These are phyloP conservation scores for Trachymyrmex septentrionalis DNA, from an alignment of 1,140 invertebrate genomes.

Conservation along the genomic window DNA sequence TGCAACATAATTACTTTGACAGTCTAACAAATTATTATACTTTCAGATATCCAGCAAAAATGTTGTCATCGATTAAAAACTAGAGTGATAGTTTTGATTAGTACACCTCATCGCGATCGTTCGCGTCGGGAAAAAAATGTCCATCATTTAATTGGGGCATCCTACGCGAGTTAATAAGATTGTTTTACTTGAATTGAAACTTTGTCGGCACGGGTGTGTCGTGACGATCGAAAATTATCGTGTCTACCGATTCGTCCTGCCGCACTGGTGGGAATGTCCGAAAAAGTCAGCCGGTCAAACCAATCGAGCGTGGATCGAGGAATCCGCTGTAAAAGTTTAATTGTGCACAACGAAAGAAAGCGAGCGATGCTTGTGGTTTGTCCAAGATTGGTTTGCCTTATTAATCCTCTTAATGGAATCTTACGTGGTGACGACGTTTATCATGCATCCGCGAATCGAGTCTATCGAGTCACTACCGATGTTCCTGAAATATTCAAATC, in stretches of 20 bases:
- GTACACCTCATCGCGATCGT: background rate
- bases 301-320: constrained; percentile 41
- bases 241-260: constrained; percentile 26
- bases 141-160: background rate
- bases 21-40: too few species aligned
- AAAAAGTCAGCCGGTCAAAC: constrained; percentile 27
- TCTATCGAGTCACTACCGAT: constrained; percentile 38
- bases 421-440: constrained; percentile 40
- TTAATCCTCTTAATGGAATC: constrained; percentile 50
- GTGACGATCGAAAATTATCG: constrained; percentile 19
- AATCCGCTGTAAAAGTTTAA: constrained; percentile 41
- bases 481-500: background rate
- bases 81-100: background rate
- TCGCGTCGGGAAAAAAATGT: background rate
- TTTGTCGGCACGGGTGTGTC: constrained; percentile 14
- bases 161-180: constrained; percentile 1
- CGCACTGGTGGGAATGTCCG: background rate
- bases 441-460: constrained; percentile 52
- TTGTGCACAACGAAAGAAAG: constrained; percentile 43
- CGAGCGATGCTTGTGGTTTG: constrained; percentile 39
- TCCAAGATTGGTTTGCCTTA: constrained; percentile 1
- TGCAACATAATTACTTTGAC: too few species aligned
- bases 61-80: background rate
- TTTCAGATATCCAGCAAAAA: too few species aligned
- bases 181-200: constrained; percentile 10